These are phyloP conservation scores for Tetramorium parvispinum DNA, from an alignment of 1,140 invertebrate genomes.

Conservation along the genomic window DNA sequence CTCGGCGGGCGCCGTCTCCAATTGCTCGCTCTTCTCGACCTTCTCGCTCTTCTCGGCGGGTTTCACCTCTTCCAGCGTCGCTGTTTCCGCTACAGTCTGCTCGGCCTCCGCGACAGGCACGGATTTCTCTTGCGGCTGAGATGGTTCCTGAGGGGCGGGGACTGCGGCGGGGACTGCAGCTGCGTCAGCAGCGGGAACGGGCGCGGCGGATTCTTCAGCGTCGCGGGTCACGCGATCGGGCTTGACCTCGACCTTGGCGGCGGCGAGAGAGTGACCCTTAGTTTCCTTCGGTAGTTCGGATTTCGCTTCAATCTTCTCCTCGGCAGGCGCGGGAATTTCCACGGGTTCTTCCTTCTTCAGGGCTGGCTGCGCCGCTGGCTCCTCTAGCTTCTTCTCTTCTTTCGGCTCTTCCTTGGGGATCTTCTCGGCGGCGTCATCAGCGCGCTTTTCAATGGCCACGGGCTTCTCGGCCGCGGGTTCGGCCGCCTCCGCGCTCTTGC, in stretches of 20 bases:
- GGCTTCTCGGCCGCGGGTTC: constrained; percentile 18
- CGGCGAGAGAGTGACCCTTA: constrained; percentile 14
- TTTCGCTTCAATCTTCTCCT: constrained; percentile 56
- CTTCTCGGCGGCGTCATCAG: constrained; percentile 62
- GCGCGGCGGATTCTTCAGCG: constrained; percentile 75
- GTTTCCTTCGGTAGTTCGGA: constrained; percentile 48
- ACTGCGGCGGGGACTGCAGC: constrained; percentile 45
- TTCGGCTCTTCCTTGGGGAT: constrained; percentile 62
- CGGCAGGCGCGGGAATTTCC: constrained; percentile 7
- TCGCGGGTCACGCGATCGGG: constrained; percentile 81
- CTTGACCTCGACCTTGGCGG: constrained; percentile 74
- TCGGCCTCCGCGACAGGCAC: constrained; percentile 42
- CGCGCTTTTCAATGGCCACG: constrained; percentile 60
- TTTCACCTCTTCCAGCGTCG: constrained; percentile 36
- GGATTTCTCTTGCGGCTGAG: constrained; percentile 27
- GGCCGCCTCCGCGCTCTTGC: constrained; percentile 24
- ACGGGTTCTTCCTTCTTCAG: constrained; percentile 52
- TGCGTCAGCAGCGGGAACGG: constrained; percentile 34
- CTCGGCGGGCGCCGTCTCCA: constrained; percentile 68
- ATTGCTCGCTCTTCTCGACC: constrained; percentile 48
- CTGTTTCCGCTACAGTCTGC: constrained; percentile 10
- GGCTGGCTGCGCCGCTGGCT: constrained; percentile 28
- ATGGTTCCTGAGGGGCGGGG: constrained; percentile 43
- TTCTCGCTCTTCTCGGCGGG: constrained; percentile 64
- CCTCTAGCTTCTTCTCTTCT: constrained; percentile 70